These are phyloP conservation scores for Hemichromis elongatus DNA, from an alignment of 2,113 vertebrate species.

Conservation along the genomic window DNA sequence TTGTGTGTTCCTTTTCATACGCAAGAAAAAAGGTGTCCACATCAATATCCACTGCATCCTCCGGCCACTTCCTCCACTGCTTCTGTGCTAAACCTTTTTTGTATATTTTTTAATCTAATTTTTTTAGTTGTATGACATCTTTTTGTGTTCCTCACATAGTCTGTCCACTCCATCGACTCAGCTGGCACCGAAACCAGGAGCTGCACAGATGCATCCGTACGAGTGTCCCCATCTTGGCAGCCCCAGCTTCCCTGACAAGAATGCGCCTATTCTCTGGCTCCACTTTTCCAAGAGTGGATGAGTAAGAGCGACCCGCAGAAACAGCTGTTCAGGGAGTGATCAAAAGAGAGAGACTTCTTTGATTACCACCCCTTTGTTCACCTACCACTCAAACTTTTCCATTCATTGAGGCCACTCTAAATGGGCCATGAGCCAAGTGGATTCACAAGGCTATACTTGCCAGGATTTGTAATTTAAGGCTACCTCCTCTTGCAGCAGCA, in stretches of 20 bases:
- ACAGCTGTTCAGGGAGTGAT: constrained; percentile 66
- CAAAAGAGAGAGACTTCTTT: constrained; percentile 55
- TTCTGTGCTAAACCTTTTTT: neutral
- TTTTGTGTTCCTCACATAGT: neutral
- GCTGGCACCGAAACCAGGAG: constrained; percentile 4
- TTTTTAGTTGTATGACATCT: neutral
- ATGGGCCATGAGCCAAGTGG: neutral
- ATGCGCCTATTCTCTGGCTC: constrained; percentile 47
- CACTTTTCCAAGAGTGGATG: constrained; percentile 53
- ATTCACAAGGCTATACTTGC: neutral
- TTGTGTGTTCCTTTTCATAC: neutral
- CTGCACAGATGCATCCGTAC: constrained; percentile 16
- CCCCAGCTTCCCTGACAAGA: constrained; percentile 38
- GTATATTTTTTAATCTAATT: fast-evolving
- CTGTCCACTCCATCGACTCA: neutral
- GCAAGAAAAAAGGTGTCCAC: neutral
- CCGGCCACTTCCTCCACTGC: neutral
- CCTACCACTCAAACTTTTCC: constrained; percentile 34
- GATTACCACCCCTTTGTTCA: constrained; percentile 58
- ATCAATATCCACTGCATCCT: neutral
- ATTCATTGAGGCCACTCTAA: constrained; percentile 34
- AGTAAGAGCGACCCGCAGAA: constrained; percentile 27
- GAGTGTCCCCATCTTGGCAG: constrained; percentile 50
- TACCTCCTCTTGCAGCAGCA: neutral
- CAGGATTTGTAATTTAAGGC: neutral